Evolutionary conservation across 2,113 vertebrate genomes (phyloP).

Genomic region (Hippopotamus amphibius): DNA sequence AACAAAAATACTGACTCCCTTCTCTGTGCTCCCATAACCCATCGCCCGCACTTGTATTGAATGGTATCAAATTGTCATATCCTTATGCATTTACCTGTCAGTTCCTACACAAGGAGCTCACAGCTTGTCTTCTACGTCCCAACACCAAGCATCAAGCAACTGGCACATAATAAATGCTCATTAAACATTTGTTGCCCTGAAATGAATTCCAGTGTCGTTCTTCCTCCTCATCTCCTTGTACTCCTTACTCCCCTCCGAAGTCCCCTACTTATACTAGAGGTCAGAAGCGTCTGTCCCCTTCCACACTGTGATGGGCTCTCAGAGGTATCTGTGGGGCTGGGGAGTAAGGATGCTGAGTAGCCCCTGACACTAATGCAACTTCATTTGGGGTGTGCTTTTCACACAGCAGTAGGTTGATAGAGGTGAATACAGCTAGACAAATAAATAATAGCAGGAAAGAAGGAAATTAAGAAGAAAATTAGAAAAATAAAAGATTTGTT

Average conservation of each 20-base stretch:
- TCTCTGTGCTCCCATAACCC: not conserved
- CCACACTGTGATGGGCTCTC: not conserved
- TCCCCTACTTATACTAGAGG: not conserved
- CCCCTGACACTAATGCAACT: not conserved
- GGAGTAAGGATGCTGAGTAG: not conserved
- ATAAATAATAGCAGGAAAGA: not conserved
- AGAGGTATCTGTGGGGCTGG: not conserved
- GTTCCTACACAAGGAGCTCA: not conserved
- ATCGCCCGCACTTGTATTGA: not conserved
- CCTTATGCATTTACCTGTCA: fast-evolving
- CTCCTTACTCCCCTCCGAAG: not conserved
- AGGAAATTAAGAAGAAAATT: not conserved
- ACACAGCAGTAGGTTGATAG: not conserved
- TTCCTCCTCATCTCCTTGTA: not conserved
- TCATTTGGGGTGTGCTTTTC: not conserved
- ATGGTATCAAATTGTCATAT: not conserved
- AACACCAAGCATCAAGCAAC: not conserved
- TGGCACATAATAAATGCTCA: not conserved
- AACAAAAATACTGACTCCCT: not conserved
- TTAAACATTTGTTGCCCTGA: not conserved
- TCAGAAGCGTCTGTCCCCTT: not conserved
- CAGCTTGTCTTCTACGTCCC: not conserved
- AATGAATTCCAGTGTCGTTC: not conserved
- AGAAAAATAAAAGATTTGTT: not conserved
- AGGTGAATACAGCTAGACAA: not conserved